Evolutionary conservation across 2,113 vertebrate genomes (phyloP).

Genomic region (Corynorhinus townsendii): DNA sequence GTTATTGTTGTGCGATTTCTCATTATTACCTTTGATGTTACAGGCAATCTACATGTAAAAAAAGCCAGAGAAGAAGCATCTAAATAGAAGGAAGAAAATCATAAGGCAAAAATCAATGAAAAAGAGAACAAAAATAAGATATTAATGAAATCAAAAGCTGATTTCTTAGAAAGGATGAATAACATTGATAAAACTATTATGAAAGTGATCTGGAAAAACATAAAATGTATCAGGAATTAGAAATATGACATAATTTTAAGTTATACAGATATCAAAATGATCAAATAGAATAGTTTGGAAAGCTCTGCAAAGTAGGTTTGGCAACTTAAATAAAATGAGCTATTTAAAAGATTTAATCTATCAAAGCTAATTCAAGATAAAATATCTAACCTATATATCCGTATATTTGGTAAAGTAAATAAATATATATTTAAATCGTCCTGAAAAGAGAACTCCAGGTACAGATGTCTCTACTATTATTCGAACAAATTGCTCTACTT

Average conservation of each 20-base stretch:
- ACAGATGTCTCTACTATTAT: not conserved
- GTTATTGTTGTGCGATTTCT: constrained; percentile 56
- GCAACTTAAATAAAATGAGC: not conserved
- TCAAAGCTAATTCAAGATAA: not conserved
- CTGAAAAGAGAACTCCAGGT: not conserved
- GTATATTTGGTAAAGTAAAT: not conserved
- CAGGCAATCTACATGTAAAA: not conserved
- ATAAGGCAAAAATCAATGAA: not conserved
- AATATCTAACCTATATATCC: not conserved
- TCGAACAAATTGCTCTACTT: not conserved
- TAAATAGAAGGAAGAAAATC: not conserved
- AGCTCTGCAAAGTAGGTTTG: not conserved
- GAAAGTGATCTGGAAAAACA: not conserved
- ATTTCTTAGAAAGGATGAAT: not conserved
- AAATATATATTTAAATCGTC: not conserved
- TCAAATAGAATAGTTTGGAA: not conserved
- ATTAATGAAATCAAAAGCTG: not conserved
- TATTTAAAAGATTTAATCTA: not conserved
- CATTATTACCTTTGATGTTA: not conserved
- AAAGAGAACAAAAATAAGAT: not conserved
- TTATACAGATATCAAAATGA: not conserved
- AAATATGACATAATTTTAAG: not conserved
- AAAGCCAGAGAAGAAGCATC: not conserved
- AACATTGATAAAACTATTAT: not conserved
- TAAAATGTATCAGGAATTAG: not conserved